Evolutionary conservation across 2,113 vertebrate genomes (phyloP).

Genomic region (Phalacrocorax aristotelis): DNA sequence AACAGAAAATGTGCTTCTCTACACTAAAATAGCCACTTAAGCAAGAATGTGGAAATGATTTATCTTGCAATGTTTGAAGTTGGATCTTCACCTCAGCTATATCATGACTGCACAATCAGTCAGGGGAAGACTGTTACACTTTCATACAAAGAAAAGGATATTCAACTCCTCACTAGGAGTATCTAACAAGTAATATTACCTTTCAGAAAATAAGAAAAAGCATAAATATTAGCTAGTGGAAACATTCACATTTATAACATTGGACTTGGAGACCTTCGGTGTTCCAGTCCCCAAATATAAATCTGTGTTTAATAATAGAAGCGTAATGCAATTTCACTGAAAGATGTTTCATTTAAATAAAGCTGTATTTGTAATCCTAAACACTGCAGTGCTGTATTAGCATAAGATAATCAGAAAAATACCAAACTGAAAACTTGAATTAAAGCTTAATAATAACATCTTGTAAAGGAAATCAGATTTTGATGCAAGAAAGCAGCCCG

Average conservation of each 20-base stretch:
- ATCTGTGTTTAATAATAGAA: constrained; percentile 18
- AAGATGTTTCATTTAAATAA: constrained; percentile 16
- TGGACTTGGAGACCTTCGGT: constrained; percentile 20
- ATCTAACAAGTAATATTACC: constrained; percentile 54
- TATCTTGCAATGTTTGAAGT: constrained; percentile 82
- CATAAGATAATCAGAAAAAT: background rate
- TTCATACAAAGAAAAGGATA: constrained; percentile 69
- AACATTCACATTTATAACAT: constrained; percentile 43
- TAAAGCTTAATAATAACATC: background rate
- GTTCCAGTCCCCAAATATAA: constrained; percentile 15
- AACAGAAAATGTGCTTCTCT: constrained; percentile 84
- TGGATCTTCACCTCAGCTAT: constrained; percentile 71
- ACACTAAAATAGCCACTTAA: constrained; percentile 89
- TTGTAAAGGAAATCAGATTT: background rate
- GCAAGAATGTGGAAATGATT: constrained; percentile 90
- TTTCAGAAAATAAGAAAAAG: constrained; percentile 67
- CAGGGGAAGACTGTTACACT: constrained; percentile 74
- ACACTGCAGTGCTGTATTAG: background rate
- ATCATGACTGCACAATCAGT: constrained; percentile 76
- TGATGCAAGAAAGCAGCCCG: background rate
- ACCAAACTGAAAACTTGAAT: background rate
- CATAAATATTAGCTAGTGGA: constrained; percentile 51
- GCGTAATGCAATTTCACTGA: constrained; percentile 4
- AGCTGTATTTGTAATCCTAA: background rate
- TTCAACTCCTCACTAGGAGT: constrained; percentile 21